phyloP scores from a whole-genome alignment of 2,113 vertebrate genomes.

The Prionailurus viverrinus region DNA sequence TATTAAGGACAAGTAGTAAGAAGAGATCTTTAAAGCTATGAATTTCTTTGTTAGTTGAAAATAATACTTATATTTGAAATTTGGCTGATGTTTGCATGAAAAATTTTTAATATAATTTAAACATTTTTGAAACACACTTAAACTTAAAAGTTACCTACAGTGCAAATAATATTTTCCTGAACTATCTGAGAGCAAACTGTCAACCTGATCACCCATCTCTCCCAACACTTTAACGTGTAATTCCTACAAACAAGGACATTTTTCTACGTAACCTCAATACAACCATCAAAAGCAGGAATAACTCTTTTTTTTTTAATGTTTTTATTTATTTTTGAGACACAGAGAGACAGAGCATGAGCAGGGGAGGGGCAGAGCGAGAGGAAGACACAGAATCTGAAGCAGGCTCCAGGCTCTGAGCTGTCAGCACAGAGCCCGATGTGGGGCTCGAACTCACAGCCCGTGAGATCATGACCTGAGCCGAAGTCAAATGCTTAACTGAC shows the following conservation, averaged over 20 bases:
- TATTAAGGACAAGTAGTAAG: not conserved
- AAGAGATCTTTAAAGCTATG: conserved; percentile 2
- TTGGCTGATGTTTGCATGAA: not conserved
- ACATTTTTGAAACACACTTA: not conserved
- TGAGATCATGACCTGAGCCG: too few species aligned
- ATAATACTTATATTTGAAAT: conserved; percentile 28
- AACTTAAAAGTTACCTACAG: conserved; percentile 18
- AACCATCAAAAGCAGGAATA: not conserved
- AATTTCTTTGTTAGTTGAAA: conserved; percentile 33
- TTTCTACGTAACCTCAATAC: not conserved
- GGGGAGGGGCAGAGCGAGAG: too few species aligned
- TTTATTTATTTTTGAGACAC: too few species aligned
- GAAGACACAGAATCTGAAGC: too few species aligned
- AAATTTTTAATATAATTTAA: not conserved
- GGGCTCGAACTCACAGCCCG: too few species aligned
- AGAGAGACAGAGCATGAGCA: too few species aligned
- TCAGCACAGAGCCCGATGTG: too few species aligned
- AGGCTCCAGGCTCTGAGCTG: too few species aligned
- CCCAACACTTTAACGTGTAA: not conserved
- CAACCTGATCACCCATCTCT: not conserved
- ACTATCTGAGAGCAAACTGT: not conserved
- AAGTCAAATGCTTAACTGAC: too few species aligned
- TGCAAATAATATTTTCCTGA: conserved; percentile 6
- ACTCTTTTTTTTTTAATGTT: not conserved
- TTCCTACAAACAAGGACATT: conserved; percentile 41